Base-by-base conservation (phyloP, 1,140 invertebrate species). In the Hyles euphorbiae region DNA sequence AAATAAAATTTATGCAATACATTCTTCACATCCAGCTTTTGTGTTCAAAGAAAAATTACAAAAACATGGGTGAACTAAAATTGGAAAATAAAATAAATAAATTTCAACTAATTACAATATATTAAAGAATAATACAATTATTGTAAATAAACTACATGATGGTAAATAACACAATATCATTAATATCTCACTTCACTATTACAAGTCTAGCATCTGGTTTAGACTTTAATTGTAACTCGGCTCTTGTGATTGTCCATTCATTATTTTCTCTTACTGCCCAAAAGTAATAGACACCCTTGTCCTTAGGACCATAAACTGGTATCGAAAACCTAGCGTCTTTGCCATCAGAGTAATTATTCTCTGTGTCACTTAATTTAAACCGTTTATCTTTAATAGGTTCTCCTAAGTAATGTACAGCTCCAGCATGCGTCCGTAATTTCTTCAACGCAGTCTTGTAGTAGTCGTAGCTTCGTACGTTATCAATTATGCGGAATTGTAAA, bases 361-460 rank as follows among this genome's bases (percentile, higher is more conserved):
- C 72, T 5, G 58, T 63, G 65, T 93, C 89, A 2, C 78, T 86
- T 44, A 93, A 71, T 77, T 93, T 91, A 55, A 93, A 90, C 11
- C 81, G 85, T 22, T 83, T 88, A 44, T 92, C 92, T 75, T 90
- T 91, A 5, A 94, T 92, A 0, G 93, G 93, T 70, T 93, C 91
- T 10, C 93, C 93, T 45, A 94, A 73, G 47, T 92, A 81, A 47
- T 88, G 65, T 0, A 92, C 81, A 10, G 92, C 92, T 22, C 91
- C 91, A 44, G 83, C 68, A 71, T 93, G 89, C 5, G 67, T 75
- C 45, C 91, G 75, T 5, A 94, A 66, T 8, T 70, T 87, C 67
- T 91, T 87, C 7, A 93, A 60, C 5, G 92, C 92, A 60, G 90
- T 74, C 69, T 89, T 91, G 67, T 91, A 94, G 74, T 91, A 92